Percentiles rank a stretch among this genome's conserved stretches.
Conservation (phyloP, 2,888 invertebrate species). For the Eristalis pertinax region DNA sequence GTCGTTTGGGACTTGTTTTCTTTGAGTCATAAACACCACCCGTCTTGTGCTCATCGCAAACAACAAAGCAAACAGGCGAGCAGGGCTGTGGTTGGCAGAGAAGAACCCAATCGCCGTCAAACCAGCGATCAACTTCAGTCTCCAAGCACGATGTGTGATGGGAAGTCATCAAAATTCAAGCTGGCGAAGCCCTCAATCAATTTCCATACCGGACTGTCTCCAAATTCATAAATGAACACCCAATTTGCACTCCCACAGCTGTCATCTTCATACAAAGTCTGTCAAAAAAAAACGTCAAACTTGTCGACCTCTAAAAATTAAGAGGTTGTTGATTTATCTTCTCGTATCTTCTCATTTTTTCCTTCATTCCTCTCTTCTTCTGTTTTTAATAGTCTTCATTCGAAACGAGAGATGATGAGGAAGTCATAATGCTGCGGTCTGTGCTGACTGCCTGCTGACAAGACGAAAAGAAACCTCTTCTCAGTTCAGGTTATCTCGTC, state of each 20-base stretch:
- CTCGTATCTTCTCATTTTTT: not conserved
- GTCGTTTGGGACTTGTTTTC: no score
- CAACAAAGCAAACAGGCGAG: no score
- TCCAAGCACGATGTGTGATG: not conserved
- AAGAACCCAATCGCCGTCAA: not conserved
- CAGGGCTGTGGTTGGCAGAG: not conserved
- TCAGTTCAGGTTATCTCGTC: not conserved
- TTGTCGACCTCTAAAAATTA: constrained; percentile 30
- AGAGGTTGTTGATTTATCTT: constrained; percentile 27
- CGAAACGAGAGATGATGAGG: constrained; percentile 1
- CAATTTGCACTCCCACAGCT: not conserved
- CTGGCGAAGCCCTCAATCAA: not conserved
- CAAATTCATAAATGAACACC: no score
- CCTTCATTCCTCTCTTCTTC: not conserved
- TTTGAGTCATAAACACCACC: no score
- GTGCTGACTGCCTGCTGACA: not conserved
- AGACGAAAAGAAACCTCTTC: not conserved
- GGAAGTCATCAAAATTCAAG: not conserved
- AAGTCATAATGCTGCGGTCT: not conserved
- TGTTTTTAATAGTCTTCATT: not conserved
- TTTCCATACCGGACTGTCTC: not conserved
- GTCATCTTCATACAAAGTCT: constrained; percentile 15
- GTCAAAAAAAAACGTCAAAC: constrained; percentile 8
- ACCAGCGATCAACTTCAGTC: no score
- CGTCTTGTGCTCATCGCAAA: no score